A percentile compares a stretch with the other conserved stretches of the same genome.
phyloP scores from a whole-genome alignment of 2,113 vertebrate species.

The Cyphomyrus discorhynchus region DNA sequence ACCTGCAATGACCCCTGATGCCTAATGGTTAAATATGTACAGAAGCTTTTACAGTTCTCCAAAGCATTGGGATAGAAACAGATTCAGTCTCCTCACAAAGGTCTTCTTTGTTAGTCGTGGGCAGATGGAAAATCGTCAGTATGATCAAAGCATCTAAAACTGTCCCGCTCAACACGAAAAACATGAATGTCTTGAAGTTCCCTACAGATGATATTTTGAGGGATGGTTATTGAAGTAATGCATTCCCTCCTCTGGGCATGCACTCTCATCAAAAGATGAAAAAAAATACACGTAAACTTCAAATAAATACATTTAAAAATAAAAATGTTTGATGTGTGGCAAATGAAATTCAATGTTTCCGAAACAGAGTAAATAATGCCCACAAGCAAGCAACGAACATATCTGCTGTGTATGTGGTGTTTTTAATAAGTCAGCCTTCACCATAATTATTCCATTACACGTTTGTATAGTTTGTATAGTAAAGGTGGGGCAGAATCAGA shows the following conservation, averaged over 20 bases:
- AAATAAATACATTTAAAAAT: constrained; percentile 5
- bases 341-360: neutral
- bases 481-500: neutral
- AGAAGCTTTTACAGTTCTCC: neutral
- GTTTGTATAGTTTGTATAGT: neutral
- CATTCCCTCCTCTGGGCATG: neutral
- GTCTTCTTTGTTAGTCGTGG: neutral
- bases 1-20: neutral
- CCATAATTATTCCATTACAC: neutral
- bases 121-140: neutral
- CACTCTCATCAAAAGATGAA: neutral
- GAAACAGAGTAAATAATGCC: neutral
- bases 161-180: neutral
- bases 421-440: neutral
- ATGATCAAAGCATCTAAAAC: neutral
- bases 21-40: neutral
- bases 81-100: neutral
- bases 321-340: neutral
- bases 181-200: neutral
- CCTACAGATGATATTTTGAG: neutral
- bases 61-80: neutral
- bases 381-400: neutral
- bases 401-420: neutral
- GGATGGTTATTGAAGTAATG: neutral
- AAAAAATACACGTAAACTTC: neutral